phyloP scores from a whole-genome alignment of 1,140 invertebrate species.

The Hylyphantes graminicola region DNA sequence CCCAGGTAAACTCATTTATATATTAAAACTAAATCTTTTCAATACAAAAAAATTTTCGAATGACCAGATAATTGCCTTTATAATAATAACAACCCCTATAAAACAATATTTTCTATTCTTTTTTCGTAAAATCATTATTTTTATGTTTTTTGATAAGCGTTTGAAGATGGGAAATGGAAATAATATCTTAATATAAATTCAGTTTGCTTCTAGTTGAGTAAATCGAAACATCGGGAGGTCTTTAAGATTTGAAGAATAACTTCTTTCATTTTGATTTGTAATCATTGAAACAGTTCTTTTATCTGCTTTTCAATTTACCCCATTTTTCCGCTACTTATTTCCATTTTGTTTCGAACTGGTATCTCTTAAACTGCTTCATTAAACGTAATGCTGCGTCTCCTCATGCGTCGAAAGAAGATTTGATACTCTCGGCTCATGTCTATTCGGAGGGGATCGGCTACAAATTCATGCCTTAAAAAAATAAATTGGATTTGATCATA shows the following conservation, averaged over 20 bases:
- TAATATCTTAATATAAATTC: slow-evolving; percentile 30
- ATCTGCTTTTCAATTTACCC: slow-evolving; percentile 9
- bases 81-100: neutral
- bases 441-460: slow-evolving; percentile 1
- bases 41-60: neutral
- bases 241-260: neutral
- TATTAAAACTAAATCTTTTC: too few species aligned
- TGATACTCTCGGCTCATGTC: slow-evolving; percentile 8
- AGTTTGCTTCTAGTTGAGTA: slow-evolving; percentile 4
- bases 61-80: slow-evolving; percentile 23
- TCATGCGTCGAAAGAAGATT: slow-evolving; percentile 15
- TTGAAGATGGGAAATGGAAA: slow-evolving; percentile 13
- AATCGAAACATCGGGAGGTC: slow-evolving; percentile 5
- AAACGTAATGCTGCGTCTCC: slow-evolving; percentile 11
- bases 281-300: slow-evolving; percentile 29
- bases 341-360: slow-evolving; percentile 6
- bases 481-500: neutral
- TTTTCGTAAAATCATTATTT: slow-evolving; percentile 4
- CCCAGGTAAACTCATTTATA: too few species aligned
- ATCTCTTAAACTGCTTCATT: slow-evolving; percentile 37
- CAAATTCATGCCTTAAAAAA: slow-evolving; percentile 9
- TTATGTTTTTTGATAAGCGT: neutral
- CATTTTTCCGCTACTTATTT: slow-evolving; percentile 20
- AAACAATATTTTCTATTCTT: too few species aligned
- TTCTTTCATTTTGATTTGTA: slow-evolving; percentile 38